These are phyloP conservation scores for Anaspis maculata DNA, from an alignment of 2,888 invertebrate species.

Conservation along the genomic window DNA sequence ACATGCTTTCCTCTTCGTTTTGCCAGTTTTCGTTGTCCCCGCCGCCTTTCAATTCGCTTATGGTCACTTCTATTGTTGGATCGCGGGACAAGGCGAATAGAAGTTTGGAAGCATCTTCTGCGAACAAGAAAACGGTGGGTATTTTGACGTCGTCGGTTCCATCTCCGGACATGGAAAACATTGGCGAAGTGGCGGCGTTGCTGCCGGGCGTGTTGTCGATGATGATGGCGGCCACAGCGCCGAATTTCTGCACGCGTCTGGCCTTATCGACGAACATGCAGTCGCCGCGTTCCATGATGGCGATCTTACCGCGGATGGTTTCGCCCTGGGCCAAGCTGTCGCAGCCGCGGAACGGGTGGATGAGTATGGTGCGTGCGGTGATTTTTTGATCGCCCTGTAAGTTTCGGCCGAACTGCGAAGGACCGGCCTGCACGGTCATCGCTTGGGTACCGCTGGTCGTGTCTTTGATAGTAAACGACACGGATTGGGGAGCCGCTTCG, in stretches of 20 bases:
- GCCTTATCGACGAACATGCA: slow-evolving; percentile 97
- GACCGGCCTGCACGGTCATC: slow-evolving; percentile 63
- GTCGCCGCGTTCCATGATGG: slow-evolving; percentile 79
- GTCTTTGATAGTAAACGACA: slow-evolving; percentile 39
- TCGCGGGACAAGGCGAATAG: slow-evolving; percentile 49
- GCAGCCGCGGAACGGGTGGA: slow-evolving; percentile 65
- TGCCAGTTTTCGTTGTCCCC: slow-evolving; percentile 40
- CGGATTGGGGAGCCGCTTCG: slow-evolving; percentile 50
- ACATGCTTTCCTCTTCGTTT: slow-evolving; percentile 43
- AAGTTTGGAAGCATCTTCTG: slow-evolving; percentile 65
- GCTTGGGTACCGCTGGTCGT: slow-evolving; percentile 26
- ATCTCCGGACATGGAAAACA: slow-evolving; percentile 97
- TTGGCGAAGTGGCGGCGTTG: slow-evolving; percentile 64
- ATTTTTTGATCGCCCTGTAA: slow-evolving; percentile 57
- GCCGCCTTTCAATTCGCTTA: slow-evolving; percentile 43
- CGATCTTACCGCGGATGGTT: slow-evolving; percentile 63
- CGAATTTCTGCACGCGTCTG: slow-evolving; percentile 69
- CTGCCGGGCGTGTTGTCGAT: slow-evolving; percentile 73
- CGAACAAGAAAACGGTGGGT: slow-evolving; percentile 85
- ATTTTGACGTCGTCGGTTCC: slow-evolving; percentile 78
- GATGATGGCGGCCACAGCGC: slow-evolving; percentile 79
- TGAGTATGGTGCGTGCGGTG: slow-evolving; percentile 55
- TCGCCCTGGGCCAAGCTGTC: slow-evolving; percentile 49
- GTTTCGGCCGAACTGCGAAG: slow-evolving; percentile 84
- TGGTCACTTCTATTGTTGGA: slow-evolving; percentile 48